These are phyloP conservation scores for Cariama cristata DNA, from an alignment of 2,113 vertebrate species.

Conservation along the genomic window DNA sequence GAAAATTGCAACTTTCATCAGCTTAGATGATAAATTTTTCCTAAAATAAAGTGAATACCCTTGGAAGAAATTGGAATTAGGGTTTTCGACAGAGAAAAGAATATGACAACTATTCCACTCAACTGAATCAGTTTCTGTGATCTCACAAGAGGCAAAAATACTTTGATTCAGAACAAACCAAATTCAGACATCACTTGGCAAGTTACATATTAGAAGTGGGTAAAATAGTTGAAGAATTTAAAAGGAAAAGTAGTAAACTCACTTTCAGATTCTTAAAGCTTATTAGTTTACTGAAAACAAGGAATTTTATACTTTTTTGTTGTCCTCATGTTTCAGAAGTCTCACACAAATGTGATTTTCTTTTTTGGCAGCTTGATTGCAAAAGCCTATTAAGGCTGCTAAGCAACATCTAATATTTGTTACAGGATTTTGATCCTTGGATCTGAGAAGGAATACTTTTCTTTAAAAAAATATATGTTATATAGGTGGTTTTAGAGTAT, in stretches of 20 bases:
- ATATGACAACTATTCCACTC: constrained; percentile 6
- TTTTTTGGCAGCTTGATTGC: background rate
- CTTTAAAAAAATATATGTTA: background rate
- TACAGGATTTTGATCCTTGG: background rate
- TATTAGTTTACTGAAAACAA: background rate
- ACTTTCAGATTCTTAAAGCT: background rate
- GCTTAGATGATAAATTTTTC: constrained; percentile 56
- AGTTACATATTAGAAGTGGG: background rate
- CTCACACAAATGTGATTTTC: background rate
- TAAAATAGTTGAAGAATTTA: constrained; percentile 4
- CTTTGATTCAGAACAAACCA: background rate
- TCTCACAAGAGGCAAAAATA: constrained; percentile 16
- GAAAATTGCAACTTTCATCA: constrained; percentile 69
- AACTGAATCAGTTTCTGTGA: constrained; percentile 3
- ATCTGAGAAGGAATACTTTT: background rate
- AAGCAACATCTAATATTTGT: background rate
- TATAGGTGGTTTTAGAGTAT: background rate
- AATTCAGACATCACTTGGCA: background rate
- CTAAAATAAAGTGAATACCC: constrained; percentile 60
- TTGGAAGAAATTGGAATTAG: constrained; percentile 17
- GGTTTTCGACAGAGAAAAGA: constrained; percentile 14
- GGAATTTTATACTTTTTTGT: background rate
- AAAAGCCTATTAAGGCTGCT: constrained; percentile 4
- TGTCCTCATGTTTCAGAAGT: background rate
- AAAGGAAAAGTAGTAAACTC: background rate